These are phyloP conservation scores for Nebria salina DNA, from an alignment of 2,888 invertebrate genomes.

Conservation along the genomic window DNA sequence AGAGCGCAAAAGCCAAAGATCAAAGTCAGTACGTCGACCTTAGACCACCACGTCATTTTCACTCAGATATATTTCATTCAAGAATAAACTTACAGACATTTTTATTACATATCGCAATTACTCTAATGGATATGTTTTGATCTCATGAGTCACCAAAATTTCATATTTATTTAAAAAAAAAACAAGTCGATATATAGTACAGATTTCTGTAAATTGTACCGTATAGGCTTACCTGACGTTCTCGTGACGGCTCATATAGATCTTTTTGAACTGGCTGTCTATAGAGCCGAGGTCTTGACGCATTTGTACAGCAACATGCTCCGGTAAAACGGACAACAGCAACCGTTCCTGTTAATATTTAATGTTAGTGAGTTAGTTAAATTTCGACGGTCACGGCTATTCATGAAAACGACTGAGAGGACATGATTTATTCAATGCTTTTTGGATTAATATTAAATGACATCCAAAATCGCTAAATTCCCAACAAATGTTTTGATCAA, in stretches of 20 bases:
- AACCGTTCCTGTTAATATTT: constrained; percentile 80
- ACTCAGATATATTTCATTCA: no score
- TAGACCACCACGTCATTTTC: not conserved
- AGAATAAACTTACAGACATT: no score
- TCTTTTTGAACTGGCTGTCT: constrained; percentile 95
- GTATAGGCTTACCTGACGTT: constrained; percentile 82
- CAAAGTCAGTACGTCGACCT: not conserved
- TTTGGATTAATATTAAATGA: not conserved
- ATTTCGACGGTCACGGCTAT: not conserved
- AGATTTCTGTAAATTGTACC: no score
- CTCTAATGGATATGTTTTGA: no score
- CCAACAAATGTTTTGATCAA: no score
- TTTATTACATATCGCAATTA: no score
- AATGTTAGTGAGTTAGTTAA: constrained; percentile 26
- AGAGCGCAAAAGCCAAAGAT: not conserved
- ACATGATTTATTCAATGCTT: not conserved
- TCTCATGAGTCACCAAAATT: no score
- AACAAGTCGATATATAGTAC: no score
- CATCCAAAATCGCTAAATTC: no score
- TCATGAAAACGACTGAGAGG: not conserved
- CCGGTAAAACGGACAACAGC: constrained; percentile 90
- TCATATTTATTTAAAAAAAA: no score
- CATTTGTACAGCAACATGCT: constrained; percentile 97
- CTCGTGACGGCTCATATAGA: constrained; percentile 96
- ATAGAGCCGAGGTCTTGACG: constrained; percentile 90